Evolutionary conservation across 2,888 invertebrate genomes (phyloP).

Genomic region (Andrena fulva): DNA sequence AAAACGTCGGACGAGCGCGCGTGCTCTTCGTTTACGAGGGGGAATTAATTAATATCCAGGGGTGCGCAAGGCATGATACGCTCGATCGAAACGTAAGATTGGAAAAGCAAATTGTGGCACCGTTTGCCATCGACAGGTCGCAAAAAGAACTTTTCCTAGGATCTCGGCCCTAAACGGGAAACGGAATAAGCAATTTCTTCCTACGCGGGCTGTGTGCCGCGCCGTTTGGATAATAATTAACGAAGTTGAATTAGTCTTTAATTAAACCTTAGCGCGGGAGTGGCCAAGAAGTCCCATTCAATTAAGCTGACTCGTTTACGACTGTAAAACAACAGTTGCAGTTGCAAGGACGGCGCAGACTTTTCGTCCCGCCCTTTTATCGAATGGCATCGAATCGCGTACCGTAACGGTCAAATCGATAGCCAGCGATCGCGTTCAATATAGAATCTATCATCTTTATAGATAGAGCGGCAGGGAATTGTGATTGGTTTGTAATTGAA

Average conservation of each 20-base stretch:
- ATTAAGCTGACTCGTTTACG: slow-evolving; percentile 24
- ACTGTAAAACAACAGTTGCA: background rate
- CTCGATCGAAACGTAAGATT: background rate
- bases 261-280: slow-evolving; percentile 27
- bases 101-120: slow-evolving; percentile 10
- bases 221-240: slow-evolving; percentile 42
- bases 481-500: slow-evolving; percentile 25
- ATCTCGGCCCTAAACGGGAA: background rate
- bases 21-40: background rate
- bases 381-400: background rate
- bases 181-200: slow-evolving; percentile 36
- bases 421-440: background rate
- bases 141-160: background rate
- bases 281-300: slow-evolving; percentile 9
- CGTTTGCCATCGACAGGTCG: slow-evolving; percentile 17
- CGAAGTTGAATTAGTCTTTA: slow-evolving; percentile 46
- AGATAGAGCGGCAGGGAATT: background rate
- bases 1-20: background rate
- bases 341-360: background rate
- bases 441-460: background rate
- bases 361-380: background rate
- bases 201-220: background rate
- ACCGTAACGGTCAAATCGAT: no score
- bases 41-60: slow-evolving; percentile 17
- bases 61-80: background rate